These are phyloP conservation scores for Myioborus melanocephalus DNA, from an alignment of 2,797 vertebrate species.

Conservation along the genomic window DNA sequence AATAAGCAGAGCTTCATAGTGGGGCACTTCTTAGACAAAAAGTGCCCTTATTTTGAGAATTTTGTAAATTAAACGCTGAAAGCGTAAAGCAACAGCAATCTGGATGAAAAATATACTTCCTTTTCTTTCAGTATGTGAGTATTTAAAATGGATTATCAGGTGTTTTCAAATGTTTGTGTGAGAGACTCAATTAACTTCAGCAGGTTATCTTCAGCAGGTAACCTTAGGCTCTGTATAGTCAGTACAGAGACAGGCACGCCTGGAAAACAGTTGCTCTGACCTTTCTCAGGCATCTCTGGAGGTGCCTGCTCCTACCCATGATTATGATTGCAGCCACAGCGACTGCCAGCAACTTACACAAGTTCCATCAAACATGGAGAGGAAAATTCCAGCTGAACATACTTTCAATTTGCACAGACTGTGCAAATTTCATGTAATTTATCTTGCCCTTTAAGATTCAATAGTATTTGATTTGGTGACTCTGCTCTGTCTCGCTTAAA, in stretches of 20 bases:
- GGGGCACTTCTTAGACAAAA: neutral
- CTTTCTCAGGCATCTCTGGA: neutral
- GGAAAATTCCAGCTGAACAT: neutral
- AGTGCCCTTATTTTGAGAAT: neutral
- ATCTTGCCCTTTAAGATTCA: neutral
- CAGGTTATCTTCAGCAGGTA: neutral
- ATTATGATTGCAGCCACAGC: neutral
- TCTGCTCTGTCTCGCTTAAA: neutral
- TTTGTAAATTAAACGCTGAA: neutral
- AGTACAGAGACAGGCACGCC: neutral
- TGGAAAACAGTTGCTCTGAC: neutral
- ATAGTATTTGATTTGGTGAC: neutral
- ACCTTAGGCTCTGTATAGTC: neutral
- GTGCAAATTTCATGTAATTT: neutral
- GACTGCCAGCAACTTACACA: neutral
- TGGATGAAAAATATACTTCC: neutral
- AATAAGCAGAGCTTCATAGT: neutral
- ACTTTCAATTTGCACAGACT: neutral
- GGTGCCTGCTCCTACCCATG: neutral
- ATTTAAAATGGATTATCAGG: neutral
- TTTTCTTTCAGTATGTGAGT: neutral
- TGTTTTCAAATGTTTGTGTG: neutral
- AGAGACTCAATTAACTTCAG: neutral
- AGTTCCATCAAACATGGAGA: neutral
- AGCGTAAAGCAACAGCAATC: neutral